A percentile compares a stretch with the other conserved stretches of the same genome.
These are phyloP conservation scores for Chrysogorgia sp. DNA, from an alignment of 92 coral and sea anemone genomes.

Conservation along the genomic window DNA sequence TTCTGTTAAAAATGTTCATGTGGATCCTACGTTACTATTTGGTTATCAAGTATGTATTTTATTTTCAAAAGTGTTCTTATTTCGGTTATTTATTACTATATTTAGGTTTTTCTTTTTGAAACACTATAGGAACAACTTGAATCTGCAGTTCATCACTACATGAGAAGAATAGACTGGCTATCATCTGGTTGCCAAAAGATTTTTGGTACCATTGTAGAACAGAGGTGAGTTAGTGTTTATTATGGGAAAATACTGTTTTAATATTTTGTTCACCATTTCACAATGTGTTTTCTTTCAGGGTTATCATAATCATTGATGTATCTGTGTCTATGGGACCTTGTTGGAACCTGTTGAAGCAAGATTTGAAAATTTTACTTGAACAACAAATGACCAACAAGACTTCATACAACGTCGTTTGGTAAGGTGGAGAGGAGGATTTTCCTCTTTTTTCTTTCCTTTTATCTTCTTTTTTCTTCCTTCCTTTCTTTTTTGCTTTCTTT, in stretches of 20 bases:
- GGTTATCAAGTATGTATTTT: constrained; percentile 77
- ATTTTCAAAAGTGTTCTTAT: not conserved
- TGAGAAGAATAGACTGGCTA: constrained; percentile 88
- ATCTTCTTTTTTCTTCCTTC: too few relatives aligned
- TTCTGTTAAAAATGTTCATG: constrained; percentile 91
- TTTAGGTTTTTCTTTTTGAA: not conserved
- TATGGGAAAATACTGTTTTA: not conserved
- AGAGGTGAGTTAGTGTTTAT: constrained; percentile 63
- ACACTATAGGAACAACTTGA: constrained; percentile 79
- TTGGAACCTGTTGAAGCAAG: constrained; percentile 69
- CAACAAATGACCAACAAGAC: constrained; percentile 99
- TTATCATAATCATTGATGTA: constrained; percentile 84
- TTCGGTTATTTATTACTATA: not conserved
- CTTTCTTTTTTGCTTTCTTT: too few relatives aligned
- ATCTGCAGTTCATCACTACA: constrained; percentile 88
- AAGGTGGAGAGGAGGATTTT: too few relatives aligned
- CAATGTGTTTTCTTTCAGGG: constrained; percentile 56
- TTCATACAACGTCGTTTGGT: constrained; percentile 92
- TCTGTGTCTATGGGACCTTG: constrained; percentile 94
- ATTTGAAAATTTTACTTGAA: constrained; percentile 78
- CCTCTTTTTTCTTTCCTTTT: too few relatives aligned
- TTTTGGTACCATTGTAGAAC: constrained; percentile 92
- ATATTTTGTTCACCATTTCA: not conserved
- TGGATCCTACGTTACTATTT: constrained; percentile 91
- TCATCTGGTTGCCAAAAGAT: constrained; percentile 85